Evolutionary conservation across 2,113 vertebrate genomes (phyloP), one percentile per base, ranked within the genome.

Genomic region (Notarius lentiginosus): DNA sequence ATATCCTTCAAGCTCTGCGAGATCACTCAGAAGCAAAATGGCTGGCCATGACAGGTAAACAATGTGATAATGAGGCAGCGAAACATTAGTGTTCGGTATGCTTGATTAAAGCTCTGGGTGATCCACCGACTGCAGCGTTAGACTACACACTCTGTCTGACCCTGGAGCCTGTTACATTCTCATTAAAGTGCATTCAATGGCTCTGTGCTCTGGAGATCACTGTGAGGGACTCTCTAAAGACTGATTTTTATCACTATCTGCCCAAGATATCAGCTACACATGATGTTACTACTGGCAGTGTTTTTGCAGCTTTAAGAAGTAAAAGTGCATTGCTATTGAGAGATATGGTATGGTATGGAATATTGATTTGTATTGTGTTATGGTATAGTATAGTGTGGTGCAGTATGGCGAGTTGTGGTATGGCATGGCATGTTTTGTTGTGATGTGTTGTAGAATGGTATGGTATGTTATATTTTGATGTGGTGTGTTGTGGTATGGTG

Each of bases 21-120:
- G 60, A 87, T 90, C 87, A 87, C 83, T 90, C 84, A 90, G 79
- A 84, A 56, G 72, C 86, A 79, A 85, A 88, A 86, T 72, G 85
- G 73, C 86, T 89, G 73, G 51, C 49, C 73, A 84, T 89, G 88
- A 87, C 88, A 87, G 83, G 86, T 81, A 85, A 89, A 89, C 79
- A 83, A 66, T 87, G 85, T 85, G 88, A 87, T 87, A 90, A 90
- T 87, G 87, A 88, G 85, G 61, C 83, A 65, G 79, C 61, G 63
- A 81, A 81, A 79, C 60, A 88, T 88, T 88, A 87, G 86, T 61
- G 84, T 82, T 87, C 75, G 24, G 22, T 84, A 41, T 72, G 68
- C 56, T 84, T 75, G 72, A 87, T 90, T 87, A 88, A 47, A 41
- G 81, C 82, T 72, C 85, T 89, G 86, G 80, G 87, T 83, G 70